phyloP scores from a whole-genome alignment of 2,113 vertebrate species.

The Epinephelus lanceolatus region DNA sequence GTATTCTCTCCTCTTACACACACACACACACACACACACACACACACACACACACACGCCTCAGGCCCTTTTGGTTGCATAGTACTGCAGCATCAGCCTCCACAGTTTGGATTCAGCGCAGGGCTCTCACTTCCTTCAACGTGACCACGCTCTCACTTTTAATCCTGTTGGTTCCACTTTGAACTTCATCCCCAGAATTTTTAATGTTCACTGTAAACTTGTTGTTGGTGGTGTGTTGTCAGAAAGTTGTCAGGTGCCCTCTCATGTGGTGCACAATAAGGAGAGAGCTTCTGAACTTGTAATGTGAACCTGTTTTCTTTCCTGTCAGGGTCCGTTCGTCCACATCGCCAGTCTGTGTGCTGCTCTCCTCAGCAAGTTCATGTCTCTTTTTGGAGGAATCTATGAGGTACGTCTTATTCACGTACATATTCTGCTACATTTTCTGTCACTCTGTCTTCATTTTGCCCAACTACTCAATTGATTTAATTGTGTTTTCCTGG shows the following conservation, averaged over 20 bases:
- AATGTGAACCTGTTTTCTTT: not conserved
- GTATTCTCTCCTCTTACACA: not conserved
- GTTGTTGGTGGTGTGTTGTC: constrained; percentile 17
- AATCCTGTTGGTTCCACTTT: constrained; percentile 62
- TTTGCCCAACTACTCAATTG: not conserved
- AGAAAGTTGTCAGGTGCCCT: not conserved
- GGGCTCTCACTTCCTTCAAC: constrained; percentile 32
- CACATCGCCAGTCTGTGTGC: constrained; percentile 98
- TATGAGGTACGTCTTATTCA: constrained; percentile 88
- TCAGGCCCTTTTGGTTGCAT: not conserved
- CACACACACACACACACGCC: constrained; percentile 7
- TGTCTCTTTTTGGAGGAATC: constrained; percentile 97
- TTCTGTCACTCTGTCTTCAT: not conserved
- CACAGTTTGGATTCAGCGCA: constrained; percentile 34
- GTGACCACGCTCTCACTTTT: constrained; percentile 44
- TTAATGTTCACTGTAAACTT: constrained; percentile 20
- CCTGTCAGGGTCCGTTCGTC: constrained; percentile 93
- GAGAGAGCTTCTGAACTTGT: not conserved
- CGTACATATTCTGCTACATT: not conserved
- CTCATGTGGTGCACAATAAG: constrained; percentile 1
- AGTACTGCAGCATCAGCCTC: constrained; percentile 1
- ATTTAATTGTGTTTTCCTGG: not conserved
- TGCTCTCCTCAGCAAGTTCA: constrained; percentile 95
- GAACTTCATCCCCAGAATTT: constrained; percentile 40
- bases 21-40: constrained; percentile 22